These are phyloP conservation scores for Scophthalmus maximus DNA, from an alignment of 2,113 vertebrate genomes.

Conservation along the genomic window DNA sequence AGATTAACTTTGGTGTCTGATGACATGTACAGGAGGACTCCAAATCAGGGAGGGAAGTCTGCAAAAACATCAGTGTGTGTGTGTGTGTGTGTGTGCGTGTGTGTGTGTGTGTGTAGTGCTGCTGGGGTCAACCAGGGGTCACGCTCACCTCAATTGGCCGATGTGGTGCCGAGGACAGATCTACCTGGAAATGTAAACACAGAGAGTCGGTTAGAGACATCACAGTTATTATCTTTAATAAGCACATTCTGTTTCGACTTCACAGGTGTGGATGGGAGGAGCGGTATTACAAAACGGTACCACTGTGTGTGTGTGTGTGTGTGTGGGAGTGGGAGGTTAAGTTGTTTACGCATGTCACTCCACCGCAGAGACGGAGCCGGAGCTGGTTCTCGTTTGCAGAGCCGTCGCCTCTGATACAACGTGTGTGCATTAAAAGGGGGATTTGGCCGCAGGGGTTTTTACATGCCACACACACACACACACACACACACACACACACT, in stretches of 20 bases:
- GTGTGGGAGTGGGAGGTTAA: background rate
- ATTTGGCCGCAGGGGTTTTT: background rate
- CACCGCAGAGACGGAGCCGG: too few species aligned
- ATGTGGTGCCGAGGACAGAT: constrained; percentile 74
- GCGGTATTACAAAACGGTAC: constrained; percentile 6
- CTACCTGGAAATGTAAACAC: constrained; percentile 77
- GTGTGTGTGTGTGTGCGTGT: background rate
- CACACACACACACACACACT: background rate
- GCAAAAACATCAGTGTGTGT: background rate
- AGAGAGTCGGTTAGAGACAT: background rate
- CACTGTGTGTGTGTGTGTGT: background rate
- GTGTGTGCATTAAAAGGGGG: too few species aligned
- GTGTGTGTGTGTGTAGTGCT: background rate
- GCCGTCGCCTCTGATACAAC: background rate
- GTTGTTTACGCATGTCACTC: constrained; percentile 36
- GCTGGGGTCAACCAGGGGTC: constrained; percentile 7
- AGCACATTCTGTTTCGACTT: background rate
- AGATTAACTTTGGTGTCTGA: background rate
- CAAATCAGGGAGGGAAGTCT: background rate
- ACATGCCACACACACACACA: background rate
- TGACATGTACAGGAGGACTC: too few species aligned
- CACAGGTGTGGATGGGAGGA: constrained; percentile 16
- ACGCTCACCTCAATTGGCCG: constrained; percentile 80
- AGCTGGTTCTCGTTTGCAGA: background rate
- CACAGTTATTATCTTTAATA: background rate